A percentile compares a stretch with the other conserved stretches of the same genome.
phyloP scores from a whole-genome alignment of 2,888 invertebrate species.

The Apamea epomidion region DNA sequence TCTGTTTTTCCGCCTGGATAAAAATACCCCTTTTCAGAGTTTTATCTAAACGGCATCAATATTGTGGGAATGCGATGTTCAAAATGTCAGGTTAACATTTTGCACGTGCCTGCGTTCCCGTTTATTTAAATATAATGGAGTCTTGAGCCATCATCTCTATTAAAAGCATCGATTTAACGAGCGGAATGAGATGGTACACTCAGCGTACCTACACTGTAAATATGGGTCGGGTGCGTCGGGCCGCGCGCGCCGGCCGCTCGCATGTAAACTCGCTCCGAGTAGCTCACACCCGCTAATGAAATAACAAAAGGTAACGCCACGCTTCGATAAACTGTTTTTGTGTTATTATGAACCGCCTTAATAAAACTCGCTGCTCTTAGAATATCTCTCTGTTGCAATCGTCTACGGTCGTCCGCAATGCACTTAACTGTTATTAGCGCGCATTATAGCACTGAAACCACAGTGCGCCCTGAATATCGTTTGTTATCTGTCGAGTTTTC shows the following conservation, averaged over 20 bases:
- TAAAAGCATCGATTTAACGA: slow-evolving; percentile 88
- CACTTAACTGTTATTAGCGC: slow-evolving; percentile 44
- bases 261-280: slow-evolving; percentile 72
- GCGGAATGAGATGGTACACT: slow-evolving; percentile 82
- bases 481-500: slow-evolving; percentile 64
- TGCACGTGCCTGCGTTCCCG: slow-evolving; percentile 76
- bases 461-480: slow-evolving; percentile 53
- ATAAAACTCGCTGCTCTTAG: slow-evolving; percentile 58
- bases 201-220: slow-evolving; percentile 72
- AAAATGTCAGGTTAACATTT: slow-evolving; percentile 80
- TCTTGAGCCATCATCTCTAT: slow-evolving; percentile 85
- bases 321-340: slow-evolving; percentile 72
- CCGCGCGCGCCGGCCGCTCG: slow-evolving; percentile 66
- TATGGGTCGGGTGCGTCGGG: slow-evolving; percentile 80
- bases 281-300: slow-evolving; percentile 72
- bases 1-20: slow-evolving; percentile 56
- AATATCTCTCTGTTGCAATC: slow-evolving; percentile 54
- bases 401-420: slow-evolving; percentile 33
- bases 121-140: slow-evolving; percentile 82
- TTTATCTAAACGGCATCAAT: slow-evolving; percentile 60
- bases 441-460: slow-evolving; percentile 29
- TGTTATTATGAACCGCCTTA: slow-evolving; percentile 64
- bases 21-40: slow-evolving; percentile 65
- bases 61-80: slow-evolving; percentile 64
- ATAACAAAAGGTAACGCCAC: slow-evolving; percentile 75